Evolutionary conservation across 1,140 invertebrate species (phyloP), one percentile per base, ranked within the genome.

Genomic region (Bombyx mandarina): DNA sequence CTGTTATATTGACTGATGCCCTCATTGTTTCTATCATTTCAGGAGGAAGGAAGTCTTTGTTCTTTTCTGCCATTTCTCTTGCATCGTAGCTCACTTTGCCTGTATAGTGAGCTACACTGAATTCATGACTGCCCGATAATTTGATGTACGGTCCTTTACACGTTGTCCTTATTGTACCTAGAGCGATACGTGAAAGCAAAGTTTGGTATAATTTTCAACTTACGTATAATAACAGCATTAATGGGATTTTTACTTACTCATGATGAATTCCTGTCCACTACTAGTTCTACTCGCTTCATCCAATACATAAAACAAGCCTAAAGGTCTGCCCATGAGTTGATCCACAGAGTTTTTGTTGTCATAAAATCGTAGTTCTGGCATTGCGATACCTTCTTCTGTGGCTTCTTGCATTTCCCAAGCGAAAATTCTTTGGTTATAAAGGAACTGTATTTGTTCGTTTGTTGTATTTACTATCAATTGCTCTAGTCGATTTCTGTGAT

Each of bases 341-440:
- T 98, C 96, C 9, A 98, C 90, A 22, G 95, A 92, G 26, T 92
- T 91, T 72, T 95, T 93, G 77, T 98, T 98, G 79, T 98, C 95
- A 72, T 96, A 95, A 81, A 93, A 98, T 63, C 92, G 89, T 70
- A 95, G 79, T 60, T 90, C 85, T 82, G 90, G 86, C n/a, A 90
- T 89, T 8, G 93, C 90, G 45, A 98, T 90, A 22, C 93, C 93
- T 80, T 98, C 96, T 59, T 95, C 94, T 61, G 93, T 91, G 79
- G 94, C 92, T 90, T 98, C 96, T 88, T 95, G 93, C 91, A 94
- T 94, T 90, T 97, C 96, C 92, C 95, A 95, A 43, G 92, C 91
- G 80, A 98, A 98, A 43, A 96, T 89, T 79, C 93, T 90, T 85
- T 97, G 95, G 72, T 96, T 94, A 78, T 96, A 96, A 63, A 94